A percentile compares a stretch with the other conserved stretches of the same genome.
Conservation (phyloP, 1,140 invertebrate species). For the Aporrectodea caliginosa region DNA sequence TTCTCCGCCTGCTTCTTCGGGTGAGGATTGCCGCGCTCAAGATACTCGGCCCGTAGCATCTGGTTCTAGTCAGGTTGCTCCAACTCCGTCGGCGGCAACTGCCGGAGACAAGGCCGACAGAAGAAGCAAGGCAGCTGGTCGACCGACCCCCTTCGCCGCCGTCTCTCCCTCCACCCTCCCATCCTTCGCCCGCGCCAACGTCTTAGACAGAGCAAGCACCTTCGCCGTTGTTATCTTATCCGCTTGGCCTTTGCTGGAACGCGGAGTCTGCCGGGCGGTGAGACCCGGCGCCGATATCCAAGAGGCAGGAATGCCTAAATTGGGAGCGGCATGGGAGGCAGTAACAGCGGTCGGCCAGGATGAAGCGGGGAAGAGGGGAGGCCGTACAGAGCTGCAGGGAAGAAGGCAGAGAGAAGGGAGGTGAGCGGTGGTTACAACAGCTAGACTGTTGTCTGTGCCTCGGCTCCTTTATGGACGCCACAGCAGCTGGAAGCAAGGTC, state of each 20-base stretch:
- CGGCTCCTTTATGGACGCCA: neutral
- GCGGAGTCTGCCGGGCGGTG: neutral
- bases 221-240: neutral
- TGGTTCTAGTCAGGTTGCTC: neutral
- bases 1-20: neutral
- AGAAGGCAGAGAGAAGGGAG: neutral
- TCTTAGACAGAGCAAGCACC: neutral
- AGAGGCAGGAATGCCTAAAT: neutral
- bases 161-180: too few relatives aligned
- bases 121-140: too few relatives aligned
- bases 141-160: too few relatives aligned
- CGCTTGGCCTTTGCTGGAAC: neutral
- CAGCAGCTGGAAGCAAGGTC: neutral
- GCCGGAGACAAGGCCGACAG: neutral
- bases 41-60: neutral
- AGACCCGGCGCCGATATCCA: too few relatives aligned
- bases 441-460: neutral
- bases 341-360: neutral
- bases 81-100: neutral
- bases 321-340: neutral
- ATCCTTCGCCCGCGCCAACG: neutral
- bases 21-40: neutral
- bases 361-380: neutral
- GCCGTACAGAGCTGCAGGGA: neutral
- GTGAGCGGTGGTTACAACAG: too few relatives aligned